Conservation (phyloP, 1,140 invertebrate species). For the Plutomurus gul region DNA sequence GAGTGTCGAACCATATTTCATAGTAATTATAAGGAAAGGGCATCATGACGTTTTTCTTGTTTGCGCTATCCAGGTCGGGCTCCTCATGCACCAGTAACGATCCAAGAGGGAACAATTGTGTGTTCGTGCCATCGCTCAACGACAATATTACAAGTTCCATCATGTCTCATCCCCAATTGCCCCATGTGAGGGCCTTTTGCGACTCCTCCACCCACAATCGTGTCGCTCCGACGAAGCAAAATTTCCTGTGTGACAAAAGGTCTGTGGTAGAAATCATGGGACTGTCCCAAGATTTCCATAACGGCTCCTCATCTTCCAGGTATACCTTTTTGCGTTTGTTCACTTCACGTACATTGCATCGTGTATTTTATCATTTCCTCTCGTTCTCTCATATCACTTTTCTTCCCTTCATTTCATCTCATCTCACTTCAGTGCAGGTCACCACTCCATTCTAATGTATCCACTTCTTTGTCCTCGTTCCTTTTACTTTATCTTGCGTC, state of each 20-base stretch:
- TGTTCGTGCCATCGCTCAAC: constrained; percentile 41
- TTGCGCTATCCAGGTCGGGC: constrained; percentile 58
- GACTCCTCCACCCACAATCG: constrained; percentile 66
- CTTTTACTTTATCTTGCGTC: constrained; percentile 7
- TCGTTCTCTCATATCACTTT: no score
- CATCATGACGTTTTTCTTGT: constrained; percentile 14
- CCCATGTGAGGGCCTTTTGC: constrained; percentile 61
- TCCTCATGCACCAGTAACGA: constrained; percentile 62
- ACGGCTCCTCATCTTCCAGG: constrained; percentile 36
- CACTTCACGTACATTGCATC: constrained; percentile 3
- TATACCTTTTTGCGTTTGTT: constrained; percentile 18
- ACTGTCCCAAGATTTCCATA: constrained; percentile 64
- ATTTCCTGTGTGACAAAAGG: constrained; percentile 65
- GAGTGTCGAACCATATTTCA: constrained; percentile 15
- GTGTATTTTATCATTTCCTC: no score
- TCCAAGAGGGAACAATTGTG: constrained; percentile 53
- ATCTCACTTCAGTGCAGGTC: neutral
- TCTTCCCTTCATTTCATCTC: neutral
- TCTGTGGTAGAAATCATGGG: constrained; percentile 68
- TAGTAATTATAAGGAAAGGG: constrained; percentile 39
- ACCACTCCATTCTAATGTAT: constrained; percentile 24
- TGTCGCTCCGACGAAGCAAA: constrained; percentile 69
- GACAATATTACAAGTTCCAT: constrained; percentile 51
- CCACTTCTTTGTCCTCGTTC: constrained; percentile 19
- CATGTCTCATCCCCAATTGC: constrained; percentile 49